Evolutionary conservation across 2,888 invertebrate species (phyloP), one percentile per base, ranked within the genome.

Genomic region (Napeogenes sylphis): DNA sequence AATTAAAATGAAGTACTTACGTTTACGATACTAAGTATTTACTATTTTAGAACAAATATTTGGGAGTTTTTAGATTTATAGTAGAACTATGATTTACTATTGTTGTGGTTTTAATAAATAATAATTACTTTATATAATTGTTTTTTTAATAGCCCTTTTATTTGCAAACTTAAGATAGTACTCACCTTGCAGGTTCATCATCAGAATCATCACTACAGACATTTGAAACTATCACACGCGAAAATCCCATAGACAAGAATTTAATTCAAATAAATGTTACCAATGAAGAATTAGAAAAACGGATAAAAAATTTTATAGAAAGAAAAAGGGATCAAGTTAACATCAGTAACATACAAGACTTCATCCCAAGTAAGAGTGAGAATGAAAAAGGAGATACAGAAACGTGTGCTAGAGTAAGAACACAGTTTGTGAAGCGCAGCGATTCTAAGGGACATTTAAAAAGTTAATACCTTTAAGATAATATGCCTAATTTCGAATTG

Each of bases 391-490:
- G 91, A 62, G 87, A 86, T 33, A 87, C 91, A 68, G 89, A 87
- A 68, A 93, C 93, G 0, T 97, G 97, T 84, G 96, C 97, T 0
- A 88, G 97, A 75, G 93, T 95, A 13, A 92, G 95, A 77, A 94
- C 96, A 51, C 92, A 93, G 70, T 92, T 96, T 65, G 90, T 94
- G 4, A 94, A 93, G 69, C 91, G 94, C 59, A 94, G 93, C 71
- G 95, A 94, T 76, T 94, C 94, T 0, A 95, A 94, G 77, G 94
- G 96, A 68, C 96, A 96, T 84, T 90, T 97, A 62, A 94, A 94
- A 92, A 94, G 96, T 96, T 83, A 78, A 79, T 42, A 42, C 10
- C 5, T 42, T 8, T 12, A 10, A 21, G 5, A 30, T 21, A 47
- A 14, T 2, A n/a, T n/a, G 5, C 13, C 46, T 46, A 4, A 4